Base-by-base conservation (phyloP, 1,140 invertebrate genomes). In the Orchestia grillus region DNA sequence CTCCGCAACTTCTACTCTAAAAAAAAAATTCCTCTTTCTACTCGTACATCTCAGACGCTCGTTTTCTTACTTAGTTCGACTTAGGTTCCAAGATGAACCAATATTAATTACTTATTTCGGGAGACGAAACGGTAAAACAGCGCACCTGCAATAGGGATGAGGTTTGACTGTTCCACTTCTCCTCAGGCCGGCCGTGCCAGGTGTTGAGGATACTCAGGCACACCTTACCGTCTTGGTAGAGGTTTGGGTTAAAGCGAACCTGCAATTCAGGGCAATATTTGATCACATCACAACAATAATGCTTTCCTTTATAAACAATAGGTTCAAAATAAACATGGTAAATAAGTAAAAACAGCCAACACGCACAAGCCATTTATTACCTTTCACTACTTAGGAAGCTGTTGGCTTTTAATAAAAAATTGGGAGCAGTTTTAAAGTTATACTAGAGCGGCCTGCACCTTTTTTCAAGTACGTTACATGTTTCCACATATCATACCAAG, bases 181-280 rank as follows among this genome's bases (percentile, higher is more conserved):
- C 99, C 97, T 99, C 99, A n/a, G 99, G 99, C 96, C 99, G 98
- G 11, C 99, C 99, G 97, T 99, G 99, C 99, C 99, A 99, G 0
- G 99, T 99, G 97, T 99, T 99, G 44, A 99, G 97, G 96, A 99
- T 98, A 97, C 99, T 99, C 97, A 99, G 98, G 97, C 99, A 99
- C 95, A 99, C 99, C 98, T 99, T 99, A 95, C 99, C 99, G 97
- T 99, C 99, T 97, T 99, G 99, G 97, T 99, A 99, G 44, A 99
- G 98, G 98, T 99, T 99, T 44, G 99, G 99, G 98, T 99, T 99
- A 97, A 99, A 99, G 96, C 99, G 98, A 97, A 96, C 96, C 96
- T 97, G 95, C 0, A 96, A 88, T 23, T 36, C 95, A n/a, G 57
- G 87, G 1, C 28, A 57, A 36, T 36, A 77, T 23, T 1, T 77